Percentiles rank a stretch among this genome's conserved stretches.
Conservation (phyloP, 1,140 invertebrate genomes). For the Sitodiplosis mosellana region DNA sequence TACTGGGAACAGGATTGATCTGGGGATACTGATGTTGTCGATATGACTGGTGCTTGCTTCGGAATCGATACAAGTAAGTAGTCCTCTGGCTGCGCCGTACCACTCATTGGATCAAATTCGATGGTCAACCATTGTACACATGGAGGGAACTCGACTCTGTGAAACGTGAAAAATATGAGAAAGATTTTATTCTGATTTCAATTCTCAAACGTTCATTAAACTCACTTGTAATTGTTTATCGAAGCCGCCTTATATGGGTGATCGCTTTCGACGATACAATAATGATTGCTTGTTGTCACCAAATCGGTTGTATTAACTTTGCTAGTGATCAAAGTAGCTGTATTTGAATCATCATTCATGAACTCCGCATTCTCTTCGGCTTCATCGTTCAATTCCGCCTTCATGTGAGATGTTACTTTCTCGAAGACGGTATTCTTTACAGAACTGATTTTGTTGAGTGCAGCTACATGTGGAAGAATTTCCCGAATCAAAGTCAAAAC, state of each 20-base stretch:
- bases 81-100: constrained; percentile 88
- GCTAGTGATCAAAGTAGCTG: too few relatives aligned
- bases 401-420: constrained; percentile 1
- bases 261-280: constrained; percentile 85
- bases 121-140: constrained; percentile 79
- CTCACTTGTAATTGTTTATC: constrained; percentile 66
- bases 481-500: constrained; percentile 79
- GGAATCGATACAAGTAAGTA: constrained; percentile 73
- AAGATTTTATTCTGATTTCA: too few relatives aligned
- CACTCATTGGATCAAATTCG: constrained; percentile 83
- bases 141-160: constrained; percentile 70
- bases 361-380: neutral
- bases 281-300: constrained; percentile 58
- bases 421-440: constrained; percentile 19
- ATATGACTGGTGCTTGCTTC: constrained; percentile 12
- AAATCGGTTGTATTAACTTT: constrained; percentile 3
- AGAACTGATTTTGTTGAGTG: constrained; percentile 51
- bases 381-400: neutral
- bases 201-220: too few relatives aligned
- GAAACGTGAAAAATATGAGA: constrained; percentile 5
- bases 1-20: too few relatives aligned
- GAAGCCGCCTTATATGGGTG: constrained; percentile 89
- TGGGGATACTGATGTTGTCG: too few relatives aligned
- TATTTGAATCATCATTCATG: neutral
- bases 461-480: constrained; percentile 73